These are phyloP conservation scores for Eufriesea mexicana DNA, from an alignment of 1,140 invertebrate species.

Conservation along the genomic window DNA sequence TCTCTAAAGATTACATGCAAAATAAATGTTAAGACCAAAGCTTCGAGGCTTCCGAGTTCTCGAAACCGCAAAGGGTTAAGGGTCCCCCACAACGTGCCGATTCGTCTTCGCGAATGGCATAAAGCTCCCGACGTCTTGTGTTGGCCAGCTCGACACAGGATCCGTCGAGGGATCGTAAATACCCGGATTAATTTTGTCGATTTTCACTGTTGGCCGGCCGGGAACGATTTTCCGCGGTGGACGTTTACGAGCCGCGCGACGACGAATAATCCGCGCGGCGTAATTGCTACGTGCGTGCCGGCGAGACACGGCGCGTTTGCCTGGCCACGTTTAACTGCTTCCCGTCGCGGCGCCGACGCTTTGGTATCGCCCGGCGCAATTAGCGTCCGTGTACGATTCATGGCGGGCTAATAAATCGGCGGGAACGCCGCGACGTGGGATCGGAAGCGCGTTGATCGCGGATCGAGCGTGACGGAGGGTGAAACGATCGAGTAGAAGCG, in stretches of 20 bases:
- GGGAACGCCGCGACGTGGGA: background rate
- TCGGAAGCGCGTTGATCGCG: background rate
- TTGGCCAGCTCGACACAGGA: no score
- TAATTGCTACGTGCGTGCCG: conserved; percentile 18
- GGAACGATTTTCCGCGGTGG: background rate
- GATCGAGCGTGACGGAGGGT: background rate
- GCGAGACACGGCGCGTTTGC: conserved; percentile 8
- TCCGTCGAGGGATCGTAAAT: background rate
- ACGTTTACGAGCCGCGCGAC: conserved; percentile 9
- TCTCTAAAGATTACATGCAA: no score
- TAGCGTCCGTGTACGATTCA: conserved; percentile 13
- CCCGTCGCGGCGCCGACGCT: background rate
- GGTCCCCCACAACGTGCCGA: no score
- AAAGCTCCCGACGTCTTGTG: no score
- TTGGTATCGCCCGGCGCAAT: conserved; percentile 2
- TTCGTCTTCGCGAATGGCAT: no score
- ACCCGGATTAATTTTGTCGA: background rate
- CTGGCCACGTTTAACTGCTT: background rate
- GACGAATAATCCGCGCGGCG: conserved; percentile 1
- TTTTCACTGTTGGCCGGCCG: background rate
- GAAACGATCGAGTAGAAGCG: background rate
- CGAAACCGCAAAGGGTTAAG: no score
- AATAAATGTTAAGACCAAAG: no score
- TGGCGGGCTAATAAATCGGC: conserved; percentile 10
- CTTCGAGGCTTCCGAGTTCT: no score